Evolutionary conservation across 2,888 invertebrate species (phyloP), one percentile per base, ranked within the genome.

Genomic region (Drosophila mimica): DNA sequence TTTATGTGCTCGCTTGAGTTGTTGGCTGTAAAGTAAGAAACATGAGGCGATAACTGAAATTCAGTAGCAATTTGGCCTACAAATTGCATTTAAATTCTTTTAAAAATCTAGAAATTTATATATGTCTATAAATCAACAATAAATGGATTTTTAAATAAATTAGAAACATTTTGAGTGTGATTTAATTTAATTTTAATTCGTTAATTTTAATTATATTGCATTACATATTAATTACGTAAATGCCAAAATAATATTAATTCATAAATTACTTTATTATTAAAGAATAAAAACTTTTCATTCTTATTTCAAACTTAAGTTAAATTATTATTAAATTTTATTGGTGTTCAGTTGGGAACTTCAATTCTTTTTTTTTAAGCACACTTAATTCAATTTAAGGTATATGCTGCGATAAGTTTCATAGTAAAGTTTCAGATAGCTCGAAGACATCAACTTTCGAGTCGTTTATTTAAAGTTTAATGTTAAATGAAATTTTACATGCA

Each of bases 401-500:
- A 56, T 40, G 11, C 17, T 49, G n/a, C 30, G 5, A 7, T n/a
- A 34, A 56, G 20, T 56, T 66, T 56, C 34, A 66, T 34, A 30
- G 49, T 25, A 20, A 34, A 49, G 28, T 67, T 65, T 40, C 33
- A 40, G 40, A 49, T 68, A n/a, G 46, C 67, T 33, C 15, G 31
- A 15, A n/a, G 56, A 33, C 49, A 49, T 43, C 36, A 60, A 49
- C 15, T 57, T 36, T 30, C 7, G 11, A 30, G 38, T 8, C 34
- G 53, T 38, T 58, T 36, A 61, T 48, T 72, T 76, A 28, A 68
- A 76, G 43, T 59, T 59, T 54, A 15, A 46, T 46, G 25, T 63
- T 13, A 43, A 28, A 70, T 75, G 43, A 70, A 63, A 70, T 79
- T 68, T 49, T 38, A 57, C 40, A 43, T 51, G 58, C 64, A 70